Evolutionary conservation across 2,113 vertebrate genomes (phyloP).

Genomic region (Crotalus helleri): DNA sequence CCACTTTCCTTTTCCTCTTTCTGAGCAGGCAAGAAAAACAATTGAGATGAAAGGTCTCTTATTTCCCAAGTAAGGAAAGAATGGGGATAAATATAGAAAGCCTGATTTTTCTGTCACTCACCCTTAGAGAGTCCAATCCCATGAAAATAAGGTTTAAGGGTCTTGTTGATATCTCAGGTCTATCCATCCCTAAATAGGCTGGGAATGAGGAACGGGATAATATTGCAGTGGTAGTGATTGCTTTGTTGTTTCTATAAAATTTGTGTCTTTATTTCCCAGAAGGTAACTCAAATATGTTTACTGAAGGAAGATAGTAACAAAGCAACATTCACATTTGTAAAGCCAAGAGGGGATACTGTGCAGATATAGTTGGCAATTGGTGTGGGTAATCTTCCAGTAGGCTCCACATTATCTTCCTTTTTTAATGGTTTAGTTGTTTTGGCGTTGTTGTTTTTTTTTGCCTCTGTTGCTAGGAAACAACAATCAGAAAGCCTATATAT

Average conservation of each 20-base stretch:
- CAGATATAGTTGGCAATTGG: background rate
- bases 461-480: background rate
- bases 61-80: slow-evolving; percentile 10
- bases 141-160: background rate
- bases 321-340: background rate
- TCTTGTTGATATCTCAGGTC: background rate
- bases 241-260: background rate
- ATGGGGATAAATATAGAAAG: slow-evolving; percentile 4
- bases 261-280: background rate
- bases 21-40: background rate
- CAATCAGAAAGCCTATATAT: background rate
- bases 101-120: slow-evolving; percentile 10
- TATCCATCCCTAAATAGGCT: background rate
- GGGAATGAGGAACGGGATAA: background rate
- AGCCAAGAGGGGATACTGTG: background rate
- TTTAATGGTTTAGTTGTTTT: background rate
- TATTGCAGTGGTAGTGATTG: background rate
- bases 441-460: background rate
- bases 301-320: background rate
- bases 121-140: background rate
- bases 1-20: background rate
- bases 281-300: background rate
- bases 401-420: background rate
- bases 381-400: background rate
- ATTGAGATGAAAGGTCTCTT: background rate